phyloP scores from a whole-genome alignment of 2,113 vertebrate genomes.

The Chrysochloris asiatica region DNA sequence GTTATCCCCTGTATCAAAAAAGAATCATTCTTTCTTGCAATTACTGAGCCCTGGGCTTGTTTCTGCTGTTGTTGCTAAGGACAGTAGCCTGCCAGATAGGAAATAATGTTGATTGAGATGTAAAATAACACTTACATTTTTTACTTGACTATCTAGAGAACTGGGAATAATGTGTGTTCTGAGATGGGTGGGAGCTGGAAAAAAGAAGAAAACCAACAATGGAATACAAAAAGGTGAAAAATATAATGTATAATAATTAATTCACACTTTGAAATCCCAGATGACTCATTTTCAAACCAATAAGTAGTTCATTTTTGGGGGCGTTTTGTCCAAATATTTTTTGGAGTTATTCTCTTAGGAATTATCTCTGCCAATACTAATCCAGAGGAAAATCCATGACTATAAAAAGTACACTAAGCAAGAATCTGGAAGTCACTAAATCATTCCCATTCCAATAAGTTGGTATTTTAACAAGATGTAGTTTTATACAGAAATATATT shows the following conservation, averaged over 20 bases:
- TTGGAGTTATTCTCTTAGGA: slow-evolving; percentile 43
- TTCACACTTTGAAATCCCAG: slow-evolving; percentile 65
- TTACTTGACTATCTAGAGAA: slow-evolving; percentile 40
- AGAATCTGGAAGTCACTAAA: background rate
- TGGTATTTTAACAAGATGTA: background rate
- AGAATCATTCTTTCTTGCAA: slow-evolving; percentile 11
- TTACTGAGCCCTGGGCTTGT: slow-evolving; percentile 4
- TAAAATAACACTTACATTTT: slow-evolving; percentile 63
- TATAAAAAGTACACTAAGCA: slow-evolving; percentile 3
- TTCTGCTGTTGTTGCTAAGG: slow-evolving; percentile 63
- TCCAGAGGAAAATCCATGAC: slow-evolving; percentile 19
- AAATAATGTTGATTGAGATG: slow-evolving; percentile 70
- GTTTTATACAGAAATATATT: background rate
- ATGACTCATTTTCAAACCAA: slow-evolving; percentile 58
- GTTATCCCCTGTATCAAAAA: slow-evolving; percentile 19
- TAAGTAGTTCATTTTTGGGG: slow-evolving; percentile 59
- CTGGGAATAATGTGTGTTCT: slow-evolving; percentile 35
- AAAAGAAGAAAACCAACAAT: background rate
- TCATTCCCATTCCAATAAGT: background rate
- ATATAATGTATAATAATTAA: slow-evolving; percentile 58
- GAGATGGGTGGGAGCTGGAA: background rate
- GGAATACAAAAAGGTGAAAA: slow-evolving; percentile 25
- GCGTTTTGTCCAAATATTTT: slow-evolving; percentile 25
- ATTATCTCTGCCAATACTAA: slow-evolving; percentile 60
- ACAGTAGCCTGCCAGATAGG: slow-evolving; percentile 54